Evolutionary conservation across 2,113 vertebrate species (phyloP), one percentile per base, ranked within the genome.

Genomic region (Psammodynastes pulverulentus): DNA sequence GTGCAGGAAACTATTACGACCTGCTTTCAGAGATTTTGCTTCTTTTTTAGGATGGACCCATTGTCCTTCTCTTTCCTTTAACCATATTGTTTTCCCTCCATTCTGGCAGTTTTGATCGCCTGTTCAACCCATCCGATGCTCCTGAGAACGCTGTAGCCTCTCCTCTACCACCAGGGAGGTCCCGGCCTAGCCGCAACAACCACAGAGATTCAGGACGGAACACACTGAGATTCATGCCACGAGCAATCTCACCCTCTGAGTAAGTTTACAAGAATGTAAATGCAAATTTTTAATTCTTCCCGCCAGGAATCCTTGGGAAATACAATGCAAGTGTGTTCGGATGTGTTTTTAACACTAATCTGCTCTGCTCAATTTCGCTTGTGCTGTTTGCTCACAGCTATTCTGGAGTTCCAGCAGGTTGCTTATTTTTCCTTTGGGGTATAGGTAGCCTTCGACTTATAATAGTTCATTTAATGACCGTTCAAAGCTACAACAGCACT

Each of bases 51-150:
- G 0, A 48, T 13, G 23, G 5, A 89, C 10, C n/a, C n/a, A 23
- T 19, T 56, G 17, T 45, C 9, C 8, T 88, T 51, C 86, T 26
- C 29, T 53, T 87, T 5, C 21, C 9, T 6, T 43, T 29, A 89
- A 13, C 19, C 29, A 26, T 15, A 19, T 48, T 54, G 91, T 39
- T 29, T 88, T 67, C 15, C 9, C n/a, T 79, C 46, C 84, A 39
- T n/a, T 49, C 24, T 0, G 24, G n/a, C 87, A 95, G 95, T 29
- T 95, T 95, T 51, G 93, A 94, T 67, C 90, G 90, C 24, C 62
- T 95, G 5, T 95, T 95, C 86, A 95, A 87, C 91, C 39, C 95
- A 3, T 92, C 91, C 1, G 90, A 89, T 34, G 87, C 86, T 43
- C 91, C 86, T 9, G 93, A 93, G 49, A 88, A 56, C 6, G n/a